Evolutionary conservation across 2,888 invertebrate species (phyloP), one percentile per base, ranked within the genome.

Genomic region (Caenorhabditis zanzibari): DNA sequence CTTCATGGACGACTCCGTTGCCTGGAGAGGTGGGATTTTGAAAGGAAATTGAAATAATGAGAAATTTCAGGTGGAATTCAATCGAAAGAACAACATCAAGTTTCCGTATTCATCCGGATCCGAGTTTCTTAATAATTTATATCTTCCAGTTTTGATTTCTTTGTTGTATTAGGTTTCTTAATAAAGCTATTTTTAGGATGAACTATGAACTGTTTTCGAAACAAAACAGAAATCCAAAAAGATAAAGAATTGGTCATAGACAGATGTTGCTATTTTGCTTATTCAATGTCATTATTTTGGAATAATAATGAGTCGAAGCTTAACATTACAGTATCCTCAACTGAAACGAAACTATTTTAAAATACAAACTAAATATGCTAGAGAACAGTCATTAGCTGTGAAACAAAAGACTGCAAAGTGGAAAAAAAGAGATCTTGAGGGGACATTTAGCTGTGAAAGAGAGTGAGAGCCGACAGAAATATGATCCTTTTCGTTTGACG

Each of bases 1-100:
- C 90, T 12, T 86, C 85, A 24, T 91, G 91, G 91, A 86, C 85
- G 3, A 85, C 82, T 26, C 89, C 91, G 12, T 76, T 91, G 5
- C 85, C 88, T 0, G 89, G 88, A 44, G 91, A 91, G 81, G 81
- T 88, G 26, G 26, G 22, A 12, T 10, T 32, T 7, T 32, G 5
- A 38, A 10, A 6, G 6, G 38, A 38, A 38, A 12, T 38, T 38
- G 10, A 9, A 24, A 7, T 14, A 58, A 16, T 26, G 12, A 22
- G 54, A 54, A 28, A 35, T 22, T n/a, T 28, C 64, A 84, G 84
- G 52, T 84, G 49, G 80, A 73, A 35, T 84, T 71, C 72, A 84
- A 84, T 61, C 75, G 84, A 24, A 80, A 84, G 56, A 63, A 80
- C 58, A 84, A 84, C 59, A 80, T 80, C 22, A 80, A 52, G 32